A percentile compares a stretch with the other conserved stretches of the same genome.
Conservation (phyloP, 2,797 vertebrate species). For the Clarias fuscus region DNA sequence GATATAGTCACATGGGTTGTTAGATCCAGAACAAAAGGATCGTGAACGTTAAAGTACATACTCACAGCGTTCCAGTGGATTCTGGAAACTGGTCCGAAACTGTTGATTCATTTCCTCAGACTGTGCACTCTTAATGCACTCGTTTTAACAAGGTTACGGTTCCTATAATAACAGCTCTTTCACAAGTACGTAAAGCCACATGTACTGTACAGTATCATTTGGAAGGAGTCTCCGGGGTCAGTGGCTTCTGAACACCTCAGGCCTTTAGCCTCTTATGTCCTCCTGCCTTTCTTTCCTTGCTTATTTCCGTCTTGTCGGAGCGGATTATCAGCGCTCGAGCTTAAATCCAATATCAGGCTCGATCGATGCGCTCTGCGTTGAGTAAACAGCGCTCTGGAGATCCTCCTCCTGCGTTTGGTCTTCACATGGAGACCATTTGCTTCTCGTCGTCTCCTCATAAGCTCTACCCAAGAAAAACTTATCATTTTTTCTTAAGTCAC, state of each 20-base stretch:
- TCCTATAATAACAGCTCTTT: not conserved
- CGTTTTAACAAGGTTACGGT: not conserved
- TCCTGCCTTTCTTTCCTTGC: not conserved
- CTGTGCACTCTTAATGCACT: not conserved
- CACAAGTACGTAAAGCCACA: not conserved
- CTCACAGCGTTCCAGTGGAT: not conserved
- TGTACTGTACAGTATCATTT: not conserved
- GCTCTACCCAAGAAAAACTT: not conserved
- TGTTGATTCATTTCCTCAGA: not conserved
- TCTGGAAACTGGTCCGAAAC: not conserved
- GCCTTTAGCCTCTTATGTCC: not conserved
- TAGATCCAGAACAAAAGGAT: not conserved
- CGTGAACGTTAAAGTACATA: not conserved
- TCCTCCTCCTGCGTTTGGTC: not conserved
- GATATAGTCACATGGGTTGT: not conserved
- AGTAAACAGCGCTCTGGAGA: not conserved
- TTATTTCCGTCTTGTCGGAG: not conserved
- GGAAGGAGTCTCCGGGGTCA: constrained; percentile 3
- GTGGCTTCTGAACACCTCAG: not conserved
- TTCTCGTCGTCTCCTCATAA: not conserved
- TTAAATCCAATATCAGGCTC: not conserved
- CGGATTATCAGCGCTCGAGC: not conserved
- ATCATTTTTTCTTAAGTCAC: too few relatives aligned
- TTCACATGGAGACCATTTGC: not conserved
- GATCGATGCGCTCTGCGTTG: not conserved